Conservation (phyloP, 1,140 invertebrate genomes). For the Teleogryllus occipitalis region DNA sequence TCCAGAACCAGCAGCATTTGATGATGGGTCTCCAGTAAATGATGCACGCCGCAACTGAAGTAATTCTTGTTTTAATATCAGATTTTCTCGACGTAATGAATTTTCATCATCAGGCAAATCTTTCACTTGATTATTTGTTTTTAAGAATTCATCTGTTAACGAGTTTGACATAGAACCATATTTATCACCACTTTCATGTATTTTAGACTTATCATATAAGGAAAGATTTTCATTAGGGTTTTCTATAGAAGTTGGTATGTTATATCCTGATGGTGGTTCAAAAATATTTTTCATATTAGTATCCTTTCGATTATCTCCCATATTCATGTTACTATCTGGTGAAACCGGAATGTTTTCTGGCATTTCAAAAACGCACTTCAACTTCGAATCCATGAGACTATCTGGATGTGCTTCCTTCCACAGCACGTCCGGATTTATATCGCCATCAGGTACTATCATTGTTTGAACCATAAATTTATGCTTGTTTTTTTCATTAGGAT, state of each 20-base stretch:
- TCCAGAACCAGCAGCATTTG: too few species aligned
- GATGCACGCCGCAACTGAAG: not conserved
- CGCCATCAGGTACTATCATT: conserved; percentile 60
- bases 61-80: conserved; percentile 59
- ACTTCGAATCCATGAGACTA: conserved; percentile 85
- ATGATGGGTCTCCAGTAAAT: not conserved
- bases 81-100: conserved; percentile 68
- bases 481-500: conserved; percentile 91
- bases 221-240: not conserved
- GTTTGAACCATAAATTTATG: conserved; percentile 99
- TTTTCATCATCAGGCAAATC: conserved; percentile 65
- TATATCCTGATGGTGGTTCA: conserved; percentile 35
- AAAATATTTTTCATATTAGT: conserved; percentile 35
- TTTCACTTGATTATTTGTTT: conserved; percentile 62
- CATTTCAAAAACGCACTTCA: conserved; percentile 90
- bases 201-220: too few species aligned
- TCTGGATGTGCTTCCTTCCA: conserved; percentile 81
- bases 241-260: conserved; percentile 18
- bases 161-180: conserved; percentile 25
- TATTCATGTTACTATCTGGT: conserved; percentile 21
- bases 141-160: conserved; percentile 48
- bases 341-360: conserved; percentile 41
- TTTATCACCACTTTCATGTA: not conserved
- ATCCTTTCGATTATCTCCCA: conserved; percentile 19
- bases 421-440: conserved; percentile 51